Base-by-base conservation (phyloP, 2,888 invertebrate genomes). In the Cancer borealis region DNA sequence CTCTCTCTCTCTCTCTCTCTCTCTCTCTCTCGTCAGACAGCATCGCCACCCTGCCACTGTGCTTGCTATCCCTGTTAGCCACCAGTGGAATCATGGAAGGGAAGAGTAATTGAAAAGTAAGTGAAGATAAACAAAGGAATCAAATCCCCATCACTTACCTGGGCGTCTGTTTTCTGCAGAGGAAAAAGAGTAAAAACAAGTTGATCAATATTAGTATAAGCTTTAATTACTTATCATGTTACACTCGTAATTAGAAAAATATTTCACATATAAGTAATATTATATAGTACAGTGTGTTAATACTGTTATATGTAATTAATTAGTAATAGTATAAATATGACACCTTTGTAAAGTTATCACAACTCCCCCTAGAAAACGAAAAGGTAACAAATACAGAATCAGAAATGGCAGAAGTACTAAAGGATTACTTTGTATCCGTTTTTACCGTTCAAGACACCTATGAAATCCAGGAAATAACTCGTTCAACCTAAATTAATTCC, bases 141-240 rank as follows among this genome's bases (percentile, higher is more conserved):
- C 30, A 21, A 5, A 21, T 8, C 47, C 4, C 17, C 14, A 46
- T 12, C 73, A 90, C 93, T 93, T 84, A 93, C 93, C 93, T 79
- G 93, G 93, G 49, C 66, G 79, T 79, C 93, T 93, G 46, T 93
- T 93, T 54, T 93, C 93, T 93, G 90, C 84, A 91, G 46, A 54
- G 21, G 84, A 92, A 8, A 92, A 49, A 46, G n/a, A 92, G n/a
- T n/a, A 21, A 66, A 66, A 21, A 21, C n/a, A n/a, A 87, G 39
- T 17, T 45, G 39, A 47, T 92, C 10, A 45, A 10, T 84, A 39
- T 60, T 60, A 90, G 17, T 39, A 5, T 6, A 79, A 21, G 66
- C 46, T 6, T 46, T 12, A 66, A 21, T 66, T 8, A 21, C n/a
- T 66, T 2, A 14, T 66, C n/a, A 14, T n/a, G 54, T 14, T 54